Base-by-base conservation (phyloP, 2,888 invertebrate species). In the Eupithecia pulchellata region DNA sequence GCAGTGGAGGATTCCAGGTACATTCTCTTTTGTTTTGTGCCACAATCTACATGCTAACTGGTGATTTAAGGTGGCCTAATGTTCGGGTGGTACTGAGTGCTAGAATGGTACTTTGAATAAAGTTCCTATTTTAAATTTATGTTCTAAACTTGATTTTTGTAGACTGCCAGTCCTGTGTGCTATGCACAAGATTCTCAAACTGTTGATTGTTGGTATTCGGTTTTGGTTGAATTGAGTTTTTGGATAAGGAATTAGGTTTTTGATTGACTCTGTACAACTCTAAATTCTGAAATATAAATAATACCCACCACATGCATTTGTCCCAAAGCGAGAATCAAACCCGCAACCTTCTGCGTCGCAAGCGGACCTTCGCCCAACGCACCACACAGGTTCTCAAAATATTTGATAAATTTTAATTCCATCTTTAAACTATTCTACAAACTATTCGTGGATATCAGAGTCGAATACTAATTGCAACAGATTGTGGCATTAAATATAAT, bases 1-100 rank as follows among this genome's bases (percentile, higher is more conserved):
- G 84, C 82, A 82, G 77, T 77, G 75, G 73, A 71, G 64, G 78
- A 82, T 77, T 75, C 70, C 75, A 78, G 78, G 75, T 76, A 66
- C 62, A 72, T 58, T 63, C 63, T 66, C 66, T 69, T 64, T 67
- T 69, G 72, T 73, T 73, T 69, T 60, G 72, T 62, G 66, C 63
- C 52, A 57, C 58, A 67, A 65, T 68, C 66, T 61, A 30, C 66
- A 64, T 64, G 30, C 17, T 60, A 67, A 29, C 67, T 55, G 64
- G 64, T 69, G 66, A 69, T 72, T 69, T 72, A 69, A 62, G 61
- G 13, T 34, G 25, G 61, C 34, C 13, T 34, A 34, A 61, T 61
- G 58, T 32, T 60, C 32, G 32, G n/a, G 30, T 27, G 27, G 14
- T 13, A 55, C 6, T 20, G n/a, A 9, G 9, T 20, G n/a, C n/a